Base-by-base conservation (phyloP, 2,797 vertebrate species). In the Synanceia verrucosa region DNA sequence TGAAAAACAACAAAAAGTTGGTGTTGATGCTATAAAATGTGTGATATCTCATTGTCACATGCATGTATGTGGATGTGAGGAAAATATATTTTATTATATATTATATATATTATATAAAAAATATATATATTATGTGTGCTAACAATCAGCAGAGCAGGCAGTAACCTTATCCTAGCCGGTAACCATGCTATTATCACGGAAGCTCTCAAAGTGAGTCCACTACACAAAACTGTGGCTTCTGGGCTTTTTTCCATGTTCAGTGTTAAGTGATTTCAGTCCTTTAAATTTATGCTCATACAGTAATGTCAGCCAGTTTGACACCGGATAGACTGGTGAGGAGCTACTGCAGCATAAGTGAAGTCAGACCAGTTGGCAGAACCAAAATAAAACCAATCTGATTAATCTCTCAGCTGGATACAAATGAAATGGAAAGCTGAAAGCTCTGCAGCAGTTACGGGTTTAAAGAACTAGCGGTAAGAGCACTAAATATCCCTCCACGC, bases 171-270 rank as follows among this genome's bases (percentile, higher is more conserved):
- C n/a, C n/a, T n/a, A 72, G 71, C 68, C 19, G 16, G 18, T 12
- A 76, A 80, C 69, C 31, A 8, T 71, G 60, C 23, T 85, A 85
- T 90, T 84, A 83, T 67, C 71, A 70, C 26, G 9, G 52, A 70
- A 72, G 36, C 62, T 36, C 36, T 84, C 11, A 39, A 70, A 77
- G 73, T 44, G 36, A 66, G 37, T 47, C 19, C 11, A 31, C 24
- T 59, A 33, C 34, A 71, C 51, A 47, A 67, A 82, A 76, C n/a
- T 47, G 43, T 58, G 60, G 78, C 47, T 73, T 76, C 36, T 69
- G 52, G n/a, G 1, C 37, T 63, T 66, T 67, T 74, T 77, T 72
- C 67, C 69, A 66, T 62, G 53, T 83, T 83, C 62, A 24, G 53
- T 68, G 62, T 82, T 76, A 76, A 84, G 70, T 76, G 58, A 77